Evolutionary conservation across 2,797 vertebrate species (phyloP), one percentile per base, ranked within the genome.

Genomic region (Atherinosoma microstoma): DNA sequence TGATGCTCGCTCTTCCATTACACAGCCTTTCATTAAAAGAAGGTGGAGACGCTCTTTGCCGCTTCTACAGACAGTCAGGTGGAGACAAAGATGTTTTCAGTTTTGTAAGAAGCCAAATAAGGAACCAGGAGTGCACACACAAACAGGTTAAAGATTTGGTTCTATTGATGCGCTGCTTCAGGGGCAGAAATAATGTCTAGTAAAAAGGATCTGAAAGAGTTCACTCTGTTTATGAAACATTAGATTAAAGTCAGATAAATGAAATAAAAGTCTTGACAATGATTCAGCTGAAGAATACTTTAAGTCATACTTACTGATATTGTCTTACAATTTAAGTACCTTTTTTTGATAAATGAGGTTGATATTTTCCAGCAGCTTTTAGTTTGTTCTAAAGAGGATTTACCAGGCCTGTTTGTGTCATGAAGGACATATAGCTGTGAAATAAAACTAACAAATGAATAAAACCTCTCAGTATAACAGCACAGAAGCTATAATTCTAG

Each of bases 21-120:
- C 63, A 12, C 80, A 87, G 82, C 70, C 86, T 84, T 16, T 92
- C 85, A 93, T 92, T 90, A 93, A 8, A 11, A 30, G 29, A n/a
- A 54, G 66, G 56, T 32, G 70, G 63, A 81, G 69, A 78, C 74
- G 20, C 67, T 59, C 15, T 58, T 60, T 51, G 51, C 38, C 24
- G 1, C 60, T 74, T 30, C 75, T 57, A 73, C 56, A 47, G 47
- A 64, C 60, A 58, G 58, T 8, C 42, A 62, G 61, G 27, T 12
- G 57, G 64, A 62, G 57, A 29, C 57, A 3, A 24, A 61, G n/a
- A 65, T 18, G 8, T 34, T 29, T 53, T 67, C 35, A 27, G 59
- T 67, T 73, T 59, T 18, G 20, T 8, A 57, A 10, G 53, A 58
- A 36, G 49, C 11, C 12, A 61, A 64, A 57, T 35, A 64, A 40